phyloP scores from a whole-genome alignment of 2,888 invertebrate species.

The Xestia xanthographa region DNA sequence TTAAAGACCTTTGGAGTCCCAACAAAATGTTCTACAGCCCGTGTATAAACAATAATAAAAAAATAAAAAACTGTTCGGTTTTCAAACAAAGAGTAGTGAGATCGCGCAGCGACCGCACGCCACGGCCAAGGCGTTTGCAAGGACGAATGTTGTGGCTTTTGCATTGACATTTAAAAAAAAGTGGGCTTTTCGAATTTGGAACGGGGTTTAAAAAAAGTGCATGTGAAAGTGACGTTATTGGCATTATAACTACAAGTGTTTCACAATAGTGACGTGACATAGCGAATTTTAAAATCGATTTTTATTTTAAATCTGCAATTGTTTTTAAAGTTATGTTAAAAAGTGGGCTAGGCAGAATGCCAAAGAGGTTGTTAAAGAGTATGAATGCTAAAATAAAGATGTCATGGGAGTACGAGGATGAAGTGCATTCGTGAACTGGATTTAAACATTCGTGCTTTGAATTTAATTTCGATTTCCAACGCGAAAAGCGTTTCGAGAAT shows the following conservation, averaged over 20 bases:
- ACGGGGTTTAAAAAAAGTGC: conserved; percentile 45
- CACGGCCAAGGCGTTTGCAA: conserved; percentile 85
- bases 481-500: conserved; percentile 8
- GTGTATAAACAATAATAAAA: conserved; percentile 82
- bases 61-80: conserved; percentile 74
- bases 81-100: conserved; percentile 86
- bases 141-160: conserved; percentile 75
- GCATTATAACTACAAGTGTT: conserved; percentile 20
- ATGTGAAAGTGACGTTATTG: conserved; percentile 19
- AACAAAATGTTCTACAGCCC: conserved; percentile 75
- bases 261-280: conserved; percentile 7
- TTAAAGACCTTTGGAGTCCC: conserved; percentile 81
- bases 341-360: conserved; percentile 44
- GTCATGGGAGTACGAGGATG: conserved; percentile 72
- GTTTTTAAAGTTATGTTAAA: conserved; percentile 41
- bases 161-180: conserved; percentile 63
- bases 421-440: conserved; percentile 57
- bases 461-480: conserved; percentile 25
- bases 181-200: conserved; percentile 44
- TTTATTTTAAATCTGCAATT: conserved; percentile 4
- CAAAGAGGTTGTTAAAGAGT: conserved; percentile 46
- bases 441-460: conserved; percentile 36
- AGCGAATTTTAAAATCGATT: conserved; percentile 6
- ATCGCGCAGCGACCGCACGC: conserved; percentile 81
- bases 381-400: conserved; percentile 64